Evolutionary conservation across 1,140 invertebrate species (phyloP), one percentile per base, ranked within the genome.

Genomic region (Glomeris maerens): DNA sequence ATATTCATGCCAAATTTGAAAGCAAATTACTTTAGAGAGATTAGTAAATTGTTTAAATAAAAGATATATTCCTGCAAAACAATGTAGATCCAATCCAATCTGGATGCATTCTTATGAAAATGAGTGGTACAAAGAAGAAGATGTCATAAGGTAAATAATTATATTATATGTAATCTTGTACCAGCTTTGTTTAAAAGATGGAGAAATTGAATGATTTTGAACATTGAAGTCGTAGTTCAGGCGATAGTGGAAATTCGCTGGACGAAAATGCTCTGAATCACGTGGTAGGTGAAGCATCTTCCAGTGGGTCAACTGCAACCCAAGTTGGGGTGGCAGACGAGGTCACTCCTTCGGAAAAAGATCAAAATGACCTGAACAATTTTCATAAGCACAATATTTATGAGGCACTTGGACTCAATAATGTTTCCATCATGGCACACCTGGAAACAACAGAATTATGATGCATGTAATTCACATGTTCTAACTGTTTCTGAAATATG

Each of bases 91-190:
- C 5, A 94, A 94, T 72, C 89, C 90, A 0, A 92, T 94, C 57
- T 94, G 89, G 89, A 78, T 93, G 66, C 84, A 88, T 59, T 84
- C 86, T 4, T 92, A 91, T 61, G 86, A 91, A 66, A 92, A 92
- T 65, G 86, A 89, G 62, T 93, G 88, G 87, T 91, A 86, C 63
- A 92, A 92, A 68, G 81, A 79, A 52, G 82, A 84, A 52, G 83
- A 84, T 58, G 49, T 57, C 27, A 51, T 63, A 26, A 63, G 62
- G 59, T 60, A 56, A 27, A 21, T 39, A 2, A 52, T 45, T 31
- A 20, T 46, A 40, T 22, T 4, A 42, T 52, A 45, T 38, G 39
- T 25, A 42, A 46, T 27, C 27, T 47, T 57, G n/a, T 29, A 36
- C 51, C 10, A 23, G 14, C 29, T 56, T 47, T 22, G 38, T 49